Evolutionary conservation across 1,140 invertebrate species (phyloP), one percentile per base, ranked within the genome.

Genomic region (Cyphomyrmex costatus): DNA sequence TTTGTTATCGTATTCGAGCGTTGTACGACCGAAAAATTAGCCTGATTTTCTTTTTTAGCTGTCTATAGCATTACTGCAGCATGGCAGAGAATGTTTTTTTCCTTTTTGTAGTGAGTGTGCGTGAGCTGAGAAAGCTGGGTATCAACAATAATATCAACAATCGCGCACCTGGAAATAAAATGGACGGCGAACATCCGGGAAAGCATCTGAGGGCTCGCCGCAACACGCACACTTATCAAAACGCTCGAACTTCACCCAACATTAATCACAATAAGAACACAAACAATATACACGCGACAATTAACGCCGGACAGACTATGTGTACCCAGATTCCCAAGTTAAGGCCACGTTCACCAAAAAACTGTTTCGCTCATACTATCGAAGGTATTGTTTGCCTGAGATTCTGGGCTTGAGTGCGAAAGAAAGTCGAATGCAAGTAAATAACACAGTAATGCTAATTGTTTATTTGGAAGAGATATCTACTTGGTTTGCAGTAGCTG

Each of bases 81-180:
- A 95, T 95, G 94, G 94, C 93, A 93, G 92, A 93, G 93, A 93
- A 93, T 94, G 92, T 95, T 95, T 94, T 93, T 94, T 94, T 94
- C 91, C 90, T 88, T 93, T 94, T 95, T 95, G 92, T 95, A 95
- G 95, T 91, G 91, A 95, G 92, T 94, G 90, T 95, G 88, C 94
- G 93, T 93, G 92, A 95, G 93, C 94, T 94, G 94, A 94, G 95
- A 95, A 95, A 95, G 83, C 90, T 95, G 94, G 94, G 93, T 90
- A 93, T 95, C 90, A 88, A 89, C 88, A 86, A 92, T 68, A 49
- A 42, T 68, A 46, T 91, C 92, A 95, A 86, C 86, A 68, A 88
- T 90, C 89, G 70, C 36, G 82, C 86, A 79, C 60, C 85, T 86
- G 91, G 88, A 88, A 90, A 85, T 86, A 89, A 86, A 90, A 88